A percentile compares a stretch with the other conserved stretches of the same genome.
These are phyloP conservation scores for Euwallacea fornicatus DNA, from an alignment of 1,140 invertebrate species.

Conservation along the genomic window DNA sequence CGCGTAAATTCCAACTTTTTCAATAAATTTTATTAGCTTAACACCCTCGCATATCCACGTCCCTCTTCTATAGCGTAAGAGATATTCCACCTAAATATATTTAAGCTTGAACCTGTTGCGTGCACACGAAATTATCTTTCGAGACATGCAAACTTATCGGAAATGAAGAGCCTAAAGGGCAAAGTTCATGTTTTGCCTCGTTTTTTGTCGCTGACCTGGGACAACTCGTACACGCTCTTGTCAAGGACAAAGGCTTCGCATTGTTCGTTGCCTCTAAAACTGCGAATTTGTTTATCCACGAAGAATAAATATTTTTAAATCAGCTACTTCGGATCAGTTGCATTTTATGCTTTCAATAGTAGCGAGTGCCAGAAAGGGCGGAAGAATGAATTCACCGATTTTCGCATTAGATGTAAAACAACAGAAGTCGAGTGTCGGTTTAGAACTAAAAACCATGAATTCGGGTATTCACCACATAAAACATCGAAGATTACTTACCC, in stretches of 20 bases:
- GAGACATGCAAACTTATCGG: constrained; percentile 4
- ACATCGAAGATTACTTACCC: background rate
- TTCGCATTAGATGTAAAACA: no score
- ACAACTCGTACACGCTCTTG: background rate
- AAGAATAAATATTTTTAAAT: no score
- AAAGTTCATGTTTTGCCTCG: constrained; percentile 16
- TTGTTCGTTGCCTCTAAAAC: background rate
- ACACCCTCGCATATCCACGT: no score
- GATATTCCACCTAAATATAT: background rate
- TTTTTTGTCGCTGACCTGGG: constrained; percentile 3
- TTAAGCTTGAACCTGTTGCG: constrained; percentile 7
- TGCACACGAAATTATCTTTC: background rate
- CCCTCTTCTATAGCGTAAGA: no score
- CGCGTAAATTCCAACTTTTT: no score
- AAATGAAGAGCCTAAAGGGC: constrained; percentile 4
- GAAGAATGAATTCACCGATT: no score
- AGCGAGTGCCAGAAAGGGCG: no score
- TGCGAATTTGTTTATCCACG: no score
- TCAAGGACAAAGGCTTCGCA: background rate
- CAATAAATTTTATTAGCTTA: no score
- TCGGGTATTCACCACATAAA: background rate
- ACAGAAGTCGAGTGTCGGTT: no score
- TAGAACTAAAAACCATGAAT: background rate
- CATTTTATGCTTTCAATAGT: no score
- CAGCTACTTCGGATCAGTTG: no score